A percentile compares a stretch with the other conserved stretches of the same genome.
Evolutionary conservation across 2,888 invertebrate genomes (phyloP).

Genomic region (Emmelina monodactyla): DNA sequence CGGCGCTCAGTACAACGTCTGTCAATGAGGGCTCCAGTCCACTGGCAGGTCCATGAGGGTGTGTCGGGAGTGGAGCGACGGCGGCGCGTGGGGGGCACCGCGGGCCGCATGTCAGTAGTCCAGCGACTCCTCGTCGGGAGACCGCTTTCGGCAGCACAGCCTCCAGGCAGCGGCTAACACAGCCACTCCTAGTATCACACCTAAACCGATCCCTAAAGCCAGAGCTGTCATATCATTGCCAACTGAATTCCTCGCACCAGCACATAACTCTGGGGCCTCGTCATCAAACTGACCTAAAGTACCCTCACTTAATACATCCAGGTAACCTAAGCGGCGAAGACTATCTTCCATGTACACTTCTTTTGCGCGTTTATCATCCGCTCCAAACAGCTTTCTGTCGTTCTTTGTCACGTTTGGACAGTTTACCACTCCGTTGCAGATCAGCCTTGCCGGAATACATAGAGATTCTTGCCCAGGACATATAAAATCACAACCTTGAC

Average conservation of each 20-base stretch:
- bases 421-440: slow-evolving; percentile 89
- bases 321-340: slow-evolving; percentile 65
- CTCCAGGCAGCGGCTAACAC: slow-evolving; percentile 69
- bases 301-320: slow-evolving; percentile 47
- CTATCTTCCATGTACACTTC: slow-evolving; percentile 68
- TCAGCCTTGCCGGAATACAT: slow-evolving; percentile 83
- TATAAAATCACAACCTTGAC: slow-evolving; percentile 79
- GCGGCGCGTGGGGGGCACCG: slow-evolving; percentile 57
- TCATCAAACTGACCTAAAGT: slow-evolving; percentile 70
- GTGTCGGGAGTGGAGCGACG: slow-evolving; percentile 47
- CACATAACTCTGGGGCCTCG: slow-evolving; percentile 79
- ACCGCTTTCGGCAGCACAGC: slow-evolving; percentile 66
- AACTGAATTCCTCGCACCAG: slow-evolving; percentile 51
- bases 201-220: slow-evolving; percentile 68
- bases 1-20: slow-evolving; percentile 55
- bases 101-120: slow-evolving; percentile 69
- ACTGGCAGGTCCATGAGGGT: slow-evolving; percentile 49
- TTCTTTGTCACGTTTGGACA: slow-evolving; percentile 77
- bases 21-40: slow-evolving; percentile 65
- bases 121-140: slow-evolving; percentile 67
- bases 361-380: slow-evolving; percentile 56
- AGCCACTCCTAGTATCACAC: slow-evolving; percentile 61
- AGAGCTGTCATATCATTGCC: slow-evolving; percentile 70
- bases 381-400: slow-evolving; percentile 57
- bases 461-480: slow-evolving; percentile 85